phyloP scores from a whole-genome alignment of 2,113 vertebrate genomes.

The Piaya cayana region DNA sequence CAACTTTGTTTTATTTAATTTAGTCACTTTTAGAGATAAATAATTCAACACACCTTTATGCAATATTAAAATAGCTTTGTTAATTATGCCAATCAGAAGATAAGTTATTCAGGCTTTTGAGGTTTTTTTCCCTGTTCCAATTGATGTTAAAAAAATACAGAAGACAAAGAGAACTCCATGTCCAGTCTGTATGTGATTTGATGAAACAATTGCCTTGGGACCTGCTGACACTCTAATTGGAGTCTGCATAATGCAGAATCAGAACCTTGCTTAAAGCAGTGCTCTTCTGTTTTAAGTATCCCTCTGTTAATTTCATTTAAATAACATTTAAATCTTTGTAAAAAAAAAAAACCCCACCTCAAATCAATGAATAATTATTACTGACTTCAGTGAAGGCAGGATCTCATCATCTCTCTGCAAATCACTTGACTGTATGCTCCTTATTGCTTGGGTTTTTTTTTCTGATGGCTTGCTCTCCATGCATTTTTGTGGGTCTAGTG shows the following conservation, averaged over 20 bases:
- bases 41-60: not conserved
- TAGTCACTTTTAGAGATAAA: not conserved
- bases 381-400: not conserved
- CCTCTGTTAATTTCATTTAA: constrained; percentile 5
- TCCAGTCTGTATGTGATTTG: not conserved
- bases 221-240: constrained; percentile 3
- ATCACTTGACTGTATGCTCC: not conserved
- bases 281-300: not conserved
- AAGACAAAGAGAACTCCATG: not conserved
- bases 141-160: not conserved
- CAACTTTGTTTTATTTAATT: not conserved
- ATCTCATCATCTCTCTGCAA: not conserved
- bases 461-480: not conserved
- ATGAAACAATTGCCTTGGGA: constrained; percentile 39
- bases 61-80: not conserved
- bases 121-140: not conserved
- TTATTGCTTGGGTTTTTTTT: not conserved
- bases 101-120: not conserved
- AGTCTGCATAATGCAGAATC: not conserved
- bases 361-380: not conserved
- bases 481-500: not conserved
- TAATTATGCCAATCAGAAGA: not conserved
- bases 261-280: not conserved
- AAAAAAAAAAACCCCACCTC: not conserved
- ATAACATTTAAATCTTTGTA: not conserved